Percentiles rank a stretch among this genome's conserved stretches.
These are phyloP conservation scores for Anolis sagrei DNA, from an alignment of 2,113 vertebrate genomes.

Conservation along the genomic window DNA sequence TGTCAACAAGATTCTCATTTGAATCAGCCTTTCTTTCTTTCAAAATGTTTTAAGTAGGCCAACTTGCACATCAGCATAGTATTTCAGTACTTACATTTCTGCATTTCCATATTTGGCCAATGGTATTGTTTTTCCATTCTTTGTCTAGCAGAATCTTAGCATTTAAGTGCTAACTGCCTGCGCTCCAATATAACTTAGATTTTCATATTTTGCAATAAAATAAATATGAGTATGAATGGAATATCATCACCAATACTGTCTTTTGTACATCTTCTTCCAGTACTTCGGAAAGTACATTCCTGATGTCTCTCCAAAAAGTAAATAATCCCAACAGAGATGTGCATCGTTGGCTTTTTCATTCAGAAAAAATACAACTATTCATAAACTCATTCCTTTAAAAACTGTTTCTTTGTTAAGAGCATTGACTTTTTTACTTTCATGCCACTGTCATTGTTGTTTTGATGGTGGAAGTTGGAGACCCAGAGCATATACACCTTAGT, in stretches of 20 bases:
- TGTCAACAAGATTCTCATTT: constrained; percentile 2
- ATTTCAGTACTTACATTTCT: background rate
- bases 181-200: background rate
- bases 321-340: background rate
- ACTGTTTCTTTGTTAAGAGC: too few species aligned
- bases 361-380: background rate
- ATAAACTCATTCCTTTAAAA: too few species aligned
- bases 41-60: constrained; percentile 7
- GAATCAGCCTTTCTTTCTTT: background rate
- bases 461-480: background rate
- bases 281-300: background rate
- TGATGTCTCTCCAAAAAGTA: background rate
- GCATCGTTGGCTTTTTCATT: background rate
- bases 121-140: background rate
- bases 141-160: background rate
- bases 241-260: background rate
- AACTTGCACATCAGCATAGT: background rate
- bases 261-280: background rate
- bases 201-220: background rate
- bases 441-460: background rate
- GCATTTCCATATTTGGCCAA: background rate
- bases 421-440: background rate
- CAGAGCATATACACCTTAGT: too few species aligned
- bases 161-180: background rate
- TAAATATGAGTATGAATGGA: too few species aligned